Evolutionary conservation across 2,113 vertebrate genomes (phyloP).

Genomic region (Scartelaos histophorus): DNA sequence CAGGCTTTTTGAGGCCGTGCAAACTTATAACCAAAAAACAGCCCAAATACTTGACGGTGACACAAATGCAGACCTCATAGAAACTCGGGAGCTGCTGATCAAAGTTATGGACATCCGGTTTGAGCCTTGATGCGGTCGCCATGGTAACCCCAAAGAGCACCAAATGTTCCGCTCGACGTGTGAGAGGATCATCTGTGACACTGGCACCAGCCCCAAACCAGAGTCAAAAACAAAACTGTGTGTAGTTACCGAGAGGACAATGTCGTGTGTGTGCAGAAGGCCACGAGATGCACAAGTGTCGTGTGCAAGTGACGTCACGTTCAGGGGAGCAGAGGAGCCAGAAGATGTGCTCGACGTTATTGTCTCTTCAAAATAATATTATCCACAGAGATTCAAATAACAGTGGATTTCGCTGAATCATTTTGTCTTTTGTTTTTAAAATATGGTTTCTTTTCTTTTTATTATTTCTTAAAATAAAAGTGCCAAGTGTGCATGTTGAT

Average conservation of each 20-base stretch:
- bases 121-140: slow-evolving; percentile 72
- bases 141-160: slow-evolving; percentile 73
- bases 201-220: slow-evolving; percentile 24
- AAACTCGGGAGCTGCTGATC: slow-evolving; percentile 49
- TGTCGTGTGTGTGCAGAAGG: too few species aligned
- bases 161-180: slow-evolving; percentile 71
- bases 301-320: neutral
- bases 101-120: slow-evolving; percentile 71
- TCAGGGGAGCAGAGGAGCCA: neutral
- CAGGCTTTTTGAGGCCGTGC: neutral
- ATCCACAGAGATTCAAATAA: neutral
- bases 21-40: neutral
- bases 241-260: neutral
- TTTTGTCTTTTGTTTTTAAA: neutral
- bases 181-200: slow-evolving; percentile 69
- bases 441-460: too few species aligned
- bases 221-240: slow-evolving; percentile 29
- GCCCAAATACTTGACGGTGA: slow-evolving; percentile 7
- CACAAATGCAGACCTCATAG: slow-evolving; percentile 50
- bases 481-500: too few species aligned
- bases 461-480: too few species aligned
- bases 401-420: neutral
- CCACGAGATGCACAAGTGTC: neutral
- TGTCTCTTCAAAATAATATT: neutral
- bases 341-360: neutral